Evolutionary conservation across 2,888 invertebrate genomes (phyloP).

Genomic region (Drosophila conformis): DNA sequence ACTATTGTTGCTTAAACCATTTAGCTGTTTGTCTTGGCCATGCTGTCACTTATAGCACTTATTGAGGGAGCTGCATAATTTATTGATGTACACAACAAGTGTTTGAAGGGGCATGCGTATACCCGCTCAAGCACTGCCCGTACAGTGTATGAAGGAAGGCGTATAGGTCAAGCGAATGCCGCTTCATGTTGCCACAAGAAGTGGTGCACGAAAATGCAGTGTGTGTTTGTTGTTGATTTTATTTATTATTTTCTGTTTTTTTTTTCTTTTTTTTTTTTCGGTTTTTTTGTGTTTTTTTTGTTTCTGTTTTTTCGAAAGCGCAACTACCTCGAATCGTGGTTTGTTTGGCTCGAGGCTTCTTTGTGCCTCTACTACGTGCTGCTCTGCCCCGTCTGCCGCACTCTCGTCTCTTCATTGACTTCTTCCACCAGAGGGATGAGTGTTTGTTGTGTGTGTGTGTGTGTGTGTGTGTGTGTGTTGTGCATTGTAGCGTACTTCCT

Average conservation of each 20-base stretch:
- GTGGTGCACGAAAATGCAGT: conserved; percentile 16
- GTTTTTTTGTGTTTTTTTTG: neutral
- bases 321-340: conserved; percentile 17
- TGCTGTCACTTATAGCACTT: neutral
- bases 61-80: neutral
- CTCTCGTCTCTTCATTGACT: neutral
- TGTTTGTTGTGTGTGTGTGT: conserved; percentile 31
- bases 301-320: conserved; percentile 15
- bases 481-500: conserved; percentile 73
- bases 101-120: neutral
- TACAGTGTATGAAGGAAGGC: conserved; percentile 4
- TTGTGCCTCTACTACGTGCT: neutral
- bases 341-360: neutral
- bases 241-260: conserved; percentile 6
- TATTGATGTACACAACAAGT: no score
- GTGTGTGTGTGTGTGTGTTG: conserved; percentile 20
- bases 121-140: neutral
- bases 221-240: neutral
- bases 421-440: neutral
- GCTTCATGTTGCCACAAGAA: conserved; percentile 33
- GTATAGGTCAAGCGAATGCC: conserved; percentile 50
- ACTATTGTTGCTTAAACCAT: neutral
- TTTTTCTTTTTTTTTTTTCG: conserved; percentile 18
- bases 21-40: neutral
- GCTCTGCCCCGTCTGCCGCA: neutral